Percentiles rank a stretch among this genome's conserved stretches.
Conservation (phyloP, 2,113 vertebrate species). For the Gorsachius goisagi region DNA sequence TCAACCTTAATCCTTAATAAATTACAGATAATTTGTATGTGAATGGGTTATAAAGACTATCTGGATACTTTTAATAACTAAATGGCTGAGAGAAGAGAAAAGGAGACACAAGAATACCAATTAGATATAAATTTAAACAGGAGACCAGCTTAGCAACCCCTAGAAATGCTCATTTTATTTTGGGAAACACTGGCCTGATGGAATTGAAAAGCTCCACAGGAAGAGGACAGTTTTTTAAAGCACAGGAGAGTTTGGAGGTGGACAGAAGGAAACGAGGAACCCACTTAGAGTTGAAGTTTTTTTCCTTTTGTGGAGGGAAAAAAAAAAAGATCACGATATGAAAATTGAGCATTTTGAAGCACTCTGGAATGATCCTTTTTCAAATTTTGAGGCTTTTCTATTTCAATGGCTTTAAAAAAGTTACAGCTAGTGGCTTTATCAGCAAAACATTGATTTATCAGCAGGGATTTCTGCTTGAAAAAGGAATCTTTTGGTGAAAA, state of each 20-base stretch:
- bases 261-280: not conserved
- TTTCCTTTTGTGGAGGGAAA: not conserved
- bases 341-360: not conserved
- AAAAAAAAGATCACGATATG: not conserved
- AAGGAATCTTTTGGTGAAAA: not conserved
- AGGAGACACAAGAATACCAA: not conserved
- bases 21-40: conserved; percentile 14
- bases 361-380: not conserved
- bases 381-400: not conserved
- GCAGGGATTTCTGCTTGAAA: not conserved
- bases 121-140: not conserved
- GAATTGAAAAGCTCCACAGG: not conserved
- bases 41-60: not conserved
- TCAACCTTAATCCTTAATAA: conserved; percentile 24
- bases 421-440: not conserved
- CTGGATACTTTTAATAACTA: not conserved
- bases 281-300: not conserved
- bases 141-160: not conserved
- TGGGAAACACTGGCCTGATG: not conserved
- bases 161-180: conserved; percentile 9
- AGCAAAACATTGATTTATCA: not conserved
- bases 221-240: conserved; percentile 17
- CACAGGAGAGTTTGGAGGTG: not conserved
- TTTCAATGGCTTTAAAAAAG: not conserved
- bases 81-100: not conserved